Evolutionary conservation across 2,113 vertebrate genomes (phyloP), one percentile per base, ranked within the genome.

Genomic region (Ailuropoda melanoleuca): DNA sequence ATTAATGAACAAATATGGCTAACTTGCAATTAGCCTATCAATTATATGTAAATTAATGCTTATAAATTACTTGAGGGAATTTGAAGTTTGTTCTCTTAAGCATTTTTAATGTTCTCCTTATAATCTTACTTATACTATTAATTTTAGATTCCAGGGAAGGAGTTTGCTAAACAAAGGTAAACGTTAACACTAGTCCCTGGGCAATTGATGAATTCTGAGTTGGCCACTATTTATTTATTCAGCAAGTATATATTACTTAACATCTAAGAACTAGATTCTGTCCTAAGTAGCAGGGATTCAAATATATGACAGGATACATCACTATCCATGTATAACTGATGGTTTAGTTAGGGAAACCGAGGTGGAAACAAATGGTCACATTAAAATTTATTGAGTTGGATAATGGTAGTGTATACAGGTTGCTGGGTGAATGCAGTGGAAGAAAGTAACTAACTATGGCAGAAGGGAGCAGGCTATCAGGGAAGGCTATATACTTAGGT

Each of bases 1-100:
- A 90, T 95, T 97, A 97, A 95, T 90, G 78, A 97, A 87, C 83
- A 83, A 97, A 95, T 97, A 90, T 81, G 88, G 60, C 56, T 96
- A 88, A 92, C 70, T 93, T 97, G 7, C 83, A 97, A 96, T 96
- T 97, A 97, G 83, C 92, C 87, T 97, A 96, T 97, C 80, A 97
- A 31, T 93, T 95, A 18, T 93, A 93, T 97, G 83, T 92, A 97
- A 96, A 97, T 96, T 90, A 92, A 90, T 96, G 94, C 78, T 93
- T 96, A 94, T 92, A 93, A 97, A 92, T 66, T 96, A 93, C 90
- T 94, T 95, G 83, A 89, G 78, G 58, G 93, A n/a, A 85, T 97
- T 93, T 92, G 39, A 89, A 97, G 90, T 97, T 96, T 92, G 58
- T 96, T 97, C 55, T 89, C 92, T 88, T 96, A 97, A 97, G 78